Evolutionary conservation across 2,888 invertebrate genomes (phyloP).

Genomic region (Parnassius apollo): DNA sequence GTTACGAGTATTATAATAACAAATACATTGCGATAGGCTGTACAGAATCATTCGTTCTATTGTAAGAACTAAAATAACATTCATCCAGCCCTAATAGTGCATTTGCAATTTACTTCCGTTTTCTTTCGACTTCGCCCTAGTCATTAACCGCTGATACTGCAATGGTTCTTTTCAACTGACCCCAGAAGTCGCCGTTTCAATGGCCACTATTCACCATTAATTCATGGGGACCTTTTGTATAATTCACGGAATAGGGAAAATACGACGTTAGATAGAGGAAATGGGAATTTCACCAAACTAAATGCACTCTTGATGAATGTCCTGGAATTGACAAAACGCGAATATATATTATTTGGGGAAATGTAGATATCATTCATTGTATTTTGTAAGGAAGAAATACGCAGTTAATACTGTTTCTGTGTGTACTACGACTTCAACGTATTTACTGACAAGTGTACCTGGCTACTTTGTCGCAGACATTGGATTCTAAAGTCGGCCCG

Average conservation of each 20-base stretch:
- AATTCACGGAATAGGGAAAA: constrained; percentile 46
- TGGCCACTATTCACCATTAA: constrained; percentile 48
- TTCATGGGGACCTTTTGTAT: constrained; percentile 48
- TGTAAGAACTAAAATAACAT: constrained; percentile 30
- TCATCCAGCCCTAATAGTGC: constrained; percentile 31
- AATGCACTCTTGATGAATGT: constrained; percentile 51
- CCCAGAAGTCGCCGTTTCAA: constrained; percentile 50
- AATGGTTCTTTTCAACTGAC: constrained; percentile 45
- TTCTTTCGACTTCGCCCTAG: constrained; percentile 46
- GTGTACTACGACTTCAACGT: too few relatives aligned
- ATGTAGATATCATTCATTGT: neutral
- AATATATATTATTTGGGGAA: constrained; percentile 31
- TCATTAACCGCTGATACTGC: constrained; percentile 45
- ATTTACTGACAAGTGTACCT: too few relatives aligned
- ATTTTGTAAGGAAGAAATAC: too few relatives aligned
- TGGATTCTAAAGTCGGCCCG: too few relatives aligned
- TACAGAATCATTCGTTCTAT: constrained; percentile 35
- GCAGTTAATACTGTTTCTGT: too few relatives aligned
- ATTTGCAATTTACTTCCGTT: constrained; percentile 45
- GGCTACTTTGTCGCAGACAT: too few relatives aligned
- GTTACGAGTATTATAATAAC: neutral
- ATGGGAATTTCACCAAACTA: constrained; percentile 51
- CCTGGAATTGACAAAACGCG: constrained; percentile 33
- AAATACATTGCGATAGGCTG: neutral
- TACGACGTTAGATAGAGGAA: constrained; percentile 43